phyloP scores from a whole-genome alignment of 2,888 invertebrate species.

The Strigamia crassipes region DNA sequence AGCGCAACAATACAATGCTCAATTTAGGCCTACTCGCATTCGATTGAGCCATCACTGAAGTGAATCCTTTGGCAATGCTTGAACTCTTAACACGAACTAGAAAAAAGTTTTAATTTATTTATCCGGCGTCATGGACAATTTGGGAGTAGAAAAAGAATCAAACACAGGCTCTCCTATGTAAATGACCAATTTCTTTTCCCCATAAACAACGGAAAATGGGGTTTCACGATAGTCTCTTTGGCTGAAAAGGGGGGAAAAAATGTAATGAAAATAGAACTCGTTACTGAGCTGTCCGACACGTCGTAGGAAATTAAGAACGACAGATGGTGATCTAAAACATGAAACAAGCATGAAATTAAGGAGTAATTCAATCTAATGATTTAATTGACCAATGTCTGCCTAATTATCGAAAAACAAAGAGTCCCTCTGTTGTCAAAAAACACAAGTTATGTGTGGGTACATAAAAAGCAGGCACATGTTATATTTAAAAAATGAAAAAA shows the following conservation, averaged over 20 bases:
- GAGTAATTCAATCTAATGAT: slow-evolving; percentile 40
- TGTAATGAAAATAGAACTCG: background rate
- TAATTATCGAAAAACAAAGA: slow-evolving; percentile 17
- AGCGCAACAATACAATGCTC: slow-evolving; percentile 3
- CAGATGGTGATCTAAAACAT: slow-evolving; percentile 40
- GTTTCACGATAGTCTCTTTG: background rate
- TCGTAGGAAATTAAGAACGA: slow-evolving; percentile 24
- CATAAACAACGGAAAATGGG: slow-evolving; percentile 23
- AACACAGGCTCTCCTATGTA: slow-evolving; percentile 24
- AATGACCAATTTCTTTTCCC: slow-evolving; percentile 7
- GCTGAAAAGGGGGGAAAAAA: background rate
- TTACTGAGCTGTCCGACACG: slow-evolving; percentile 23
- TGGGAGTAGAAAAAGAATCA: background rate
- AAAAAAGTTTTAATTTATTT: slow-evolving; percentile 29
- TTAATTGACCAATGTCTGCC: slow-evolving; percentile 37
- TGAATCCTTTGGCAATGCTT: background rate
- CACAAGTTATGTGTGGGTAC: background rate
- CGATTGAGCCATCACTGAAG: background rate
- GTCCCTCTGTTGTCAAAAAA: slow-evolving; percentile 24
- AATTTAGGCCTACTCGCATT: slow-evolving; percentile 6
- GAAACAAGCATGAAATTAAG: slow-evolving; percentile 36
- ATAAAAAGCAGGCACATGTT: background rate
- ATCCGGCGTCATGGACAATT: background rate
- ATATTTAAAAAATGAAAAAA: background rate
- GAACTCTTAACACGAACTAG: background rate